Base-by-base conservation (phyloP, 1,140 invertebrate genomes). In the Frieseomelitta varia region DNA sequence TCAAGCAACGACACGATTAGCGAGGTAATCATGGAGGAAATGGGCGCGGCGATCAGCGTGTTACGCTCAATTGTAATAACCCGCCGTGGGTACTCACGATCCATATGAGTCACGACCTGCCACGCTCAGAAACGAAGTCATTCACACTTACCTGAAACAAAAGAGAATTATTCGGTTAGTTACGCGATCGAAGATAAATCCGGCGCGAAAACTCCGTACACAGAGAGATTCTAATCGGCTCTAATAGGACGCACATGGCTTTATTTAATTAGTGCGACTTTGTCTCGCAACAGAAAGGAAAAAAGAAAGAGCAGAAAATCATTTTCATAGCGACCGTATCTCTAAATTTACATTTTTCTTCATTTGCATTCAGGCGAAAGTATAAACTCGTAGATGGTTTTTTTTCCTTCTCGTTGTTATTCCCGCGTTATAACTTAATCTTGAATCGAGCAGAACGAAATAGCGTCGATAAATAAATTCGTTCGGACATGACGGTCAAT, bases 131-230 rank as follows among this genome's bases (percentile, higher is more conserved):
- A 72, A 61, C 74, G 39, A 67, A 61, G 79, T 84, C 83, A 51
- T 83, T 81, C 76, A 76, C 81, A 90, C 91, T 93, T 91, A 93
- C 92, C 91, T 92, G 85, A 85, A 93, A 92, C 91, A 92, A 86
- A 91, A 76, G 86, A 68, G 19, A 87, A 87, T 75, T 80, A 79
- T 56, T 80, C 69, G 78, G 81, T 84, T 84, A 79, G 81, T 79
- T 84, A 69, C 75, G 81, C 75, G 81, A 84, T 84, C 81, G n/a
- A 15, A 84, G 81, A 84, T 84, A 84, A 74, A 65, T 80, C 15
- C 51, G 63, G 63, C 55, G 27, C 27, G 21, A n/a, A 39, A 53
- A 78, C 74, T 39, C 58, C 58, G 27, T 10, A 8, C 3, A 8
- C 39, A 47, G 39, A 53, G 39, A 84, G 74, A 77, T 77, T 71